phyloP scores from a whole-genome alignment of 2,888 invertebrate genomes.

The Chamaedrilus cognettii region DNA sequence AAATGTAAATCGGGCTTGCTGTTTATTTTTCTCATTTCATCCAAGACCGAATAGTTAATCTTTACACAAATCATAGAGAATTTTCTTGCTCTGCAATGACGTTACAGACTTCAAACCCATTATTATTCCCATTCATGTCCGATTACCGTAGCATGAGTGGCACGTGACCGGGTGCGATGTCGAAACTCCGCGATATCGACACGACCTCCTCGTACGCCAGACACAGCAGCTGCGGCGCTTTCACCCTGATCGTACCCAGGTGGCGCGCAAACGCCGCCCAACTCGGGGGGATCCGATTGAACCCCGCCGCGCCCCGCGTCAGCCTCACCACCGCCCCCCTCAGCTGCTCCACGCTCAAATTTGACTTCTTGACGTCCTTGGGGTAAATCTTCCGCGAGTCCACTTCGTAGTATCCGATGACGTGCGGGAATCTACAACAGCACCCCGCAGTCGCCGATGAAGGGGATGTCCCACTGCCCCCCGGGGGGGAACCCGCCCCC shows the following conservation, averaged over 20 bases:
- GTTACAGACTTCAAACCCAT: too few species aligned
- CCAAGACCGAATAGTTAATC: too few species aligned
- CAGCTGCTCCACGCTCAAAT: slow-evolving; percentile 41
- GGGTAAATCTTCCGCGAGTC: slow-evolving; percentile 40
- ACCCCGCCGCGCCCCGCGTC: slow-evolving; percentile 26
- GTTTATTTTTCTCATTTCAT: too few species aligned
- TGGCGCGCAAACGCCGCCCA: slow-evolving; percentile 40
- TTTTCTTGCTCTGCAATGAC: too few species aligned
- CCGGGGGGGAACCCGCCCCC: slow-evolving; percentile 22
- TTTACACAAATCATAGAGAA: too few species aligned
- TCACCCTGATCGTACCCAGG: slow-evolving; percentile 35
- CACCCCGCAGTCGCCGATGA: slow-evolving; percentile 1
- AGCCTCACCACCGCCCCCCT: slow-evolving; percentile 39
- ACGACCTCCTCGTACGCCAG: slow-evolving; percentile 40
- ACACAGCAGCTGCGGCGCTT: slow-evolving; percentile 37
- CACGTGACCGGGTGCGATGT: slow-evolving; percentile 37
- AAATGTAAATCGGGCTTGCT: too few species aligned
- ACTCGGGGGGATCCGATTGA: slow-evolving; percentile 32
- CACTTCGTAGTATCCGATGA: slow-evolving; percentile 38
- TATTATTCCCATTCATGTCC: too few species aligned
- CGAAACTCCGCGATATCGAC: slow-evolving; percentile 40
- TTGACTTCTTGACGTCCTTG: slow-evolving; percentile 41
- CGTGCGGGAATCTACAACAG: slow-evolving; percentile 33
- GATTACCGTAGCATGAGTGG: slow-evolving; percentile 25
- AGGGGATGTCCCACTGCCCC: too few species aligned